Evolutionary conservation across 2,113 vertebrate genomes (phyloP).

Genomic region (sheep (Ovis aries)): DNA sequence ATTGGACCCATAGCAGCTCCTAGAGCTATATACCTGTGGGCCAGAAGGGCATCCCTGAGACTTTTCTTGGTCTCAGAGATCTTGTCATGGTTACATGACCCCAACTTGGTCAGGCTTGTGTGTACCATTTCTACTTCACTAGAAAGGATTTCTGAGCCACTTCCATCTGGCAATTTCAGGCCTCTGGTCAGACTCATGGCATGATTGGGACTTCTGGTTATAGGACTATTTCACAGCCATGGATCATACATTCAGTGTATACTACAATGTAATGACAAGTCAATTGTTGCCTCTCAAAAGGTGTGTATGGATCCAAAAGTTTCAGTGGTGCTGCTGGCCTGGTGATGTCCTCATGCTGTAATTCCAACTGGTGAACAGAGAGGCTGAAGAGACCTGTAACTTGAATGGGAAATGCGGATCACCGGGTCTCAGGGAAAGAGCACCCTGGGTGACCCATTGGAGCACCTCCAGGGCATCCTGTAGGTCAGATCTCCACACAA

Average conservation of each 20-base stretch:
- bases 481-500: not conserved
- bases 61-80: not conserved
- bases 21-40: not conserved
- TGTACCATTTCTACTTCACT: not conserved
- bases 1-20: not conserved
- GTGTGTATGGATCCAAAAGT: not conserved
- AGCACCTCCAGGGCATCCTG: not conserved
- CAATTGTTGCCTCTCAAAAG: not conserved
- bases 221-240: not conserved
- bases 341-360: not conserved
- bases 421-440: not conserved
- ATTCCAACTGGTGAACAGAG: not conserved
- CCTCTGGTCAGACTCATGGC: not conserved
- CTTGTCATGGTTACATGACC: not conserved
- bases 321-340: not conserved
- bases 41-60: not conserved
- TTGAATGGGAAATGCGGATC: not conserved
- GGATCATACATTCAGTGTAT: not conserved
- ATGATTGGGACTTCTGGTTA: not conserved
- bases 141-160: not conserved
- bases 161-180: not conserved
- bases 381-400: not conserved
- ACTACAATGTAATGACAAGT: not conserved
- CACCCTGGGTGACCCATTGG: not conserved
- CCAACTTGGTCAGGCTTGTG: not conserved